Percentiles rank a stretch among this genome's conserved stretches.
Evolutionary conservation across 1,140 invertebrate species (phyloP).

Genomic region (Cydia splendana): DNA sequence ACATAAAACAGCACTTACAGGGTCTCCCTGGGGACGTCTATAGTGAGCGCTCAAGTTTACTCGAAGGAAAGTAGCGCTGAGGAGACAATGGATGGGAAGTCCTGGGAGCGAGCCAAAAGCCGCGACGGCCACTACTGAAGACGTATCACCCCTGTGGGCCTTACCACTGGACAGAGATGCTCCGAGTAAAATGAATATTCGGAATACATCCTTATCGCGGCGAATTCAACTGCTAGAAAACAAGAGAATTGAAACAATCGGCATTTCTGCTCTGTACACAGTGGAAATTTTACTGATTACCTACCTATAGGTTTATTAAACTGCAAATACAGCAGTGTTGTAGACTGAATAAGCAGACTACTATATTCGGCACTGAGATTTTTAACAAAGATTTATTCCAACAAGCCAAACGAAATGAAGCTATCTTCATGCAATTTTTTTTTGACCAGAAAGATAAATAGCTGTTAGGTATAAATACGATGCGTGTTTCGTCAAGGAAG

Average conservation of each 20-base stretch:
- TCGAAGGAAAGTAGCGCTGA: constrained; percentile 29
- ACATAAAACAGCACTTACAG: constrained; percentile 20
- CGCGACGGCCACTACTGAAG: constrained; percentile 27
- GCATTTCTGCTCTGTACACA: background rate
- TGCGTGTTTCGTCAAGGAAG: no score
- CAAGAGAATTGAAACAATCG: background rate
- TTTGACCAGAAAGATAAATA: no score
- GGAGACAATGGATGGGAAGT: constrained; percentile 28
- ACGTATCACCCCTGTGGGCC: constrained; percentile 30
- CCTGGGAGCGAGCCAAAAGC: constrained; percentile 31
- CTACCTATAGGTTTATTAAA: background rate
- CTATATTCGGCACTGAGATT: no score
- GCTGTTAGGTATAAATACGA: no score
- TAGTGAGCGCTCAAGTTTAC: constrained; percentile 30
- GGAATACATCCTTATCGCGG: background rate
- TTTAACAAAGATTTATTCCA: no score
- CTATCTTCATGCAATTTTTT: no score
- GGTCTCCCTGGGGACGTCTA: constrained; percentile 24
- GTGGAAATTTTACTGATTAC: background rate
- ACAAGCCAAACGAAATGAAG: no score
- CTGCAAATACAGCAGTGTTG: background rate
- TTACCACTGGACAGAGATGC: background rate
- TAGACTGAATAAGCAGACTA: background rate
- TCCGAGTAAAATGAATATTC: constrained; percentile 24
- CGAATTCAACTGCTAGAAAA: background rate